Evolutionary conservation across 2,113 vertebrate species (phyloP).

Genomic region (Menura novaehollandiae): DNA sequence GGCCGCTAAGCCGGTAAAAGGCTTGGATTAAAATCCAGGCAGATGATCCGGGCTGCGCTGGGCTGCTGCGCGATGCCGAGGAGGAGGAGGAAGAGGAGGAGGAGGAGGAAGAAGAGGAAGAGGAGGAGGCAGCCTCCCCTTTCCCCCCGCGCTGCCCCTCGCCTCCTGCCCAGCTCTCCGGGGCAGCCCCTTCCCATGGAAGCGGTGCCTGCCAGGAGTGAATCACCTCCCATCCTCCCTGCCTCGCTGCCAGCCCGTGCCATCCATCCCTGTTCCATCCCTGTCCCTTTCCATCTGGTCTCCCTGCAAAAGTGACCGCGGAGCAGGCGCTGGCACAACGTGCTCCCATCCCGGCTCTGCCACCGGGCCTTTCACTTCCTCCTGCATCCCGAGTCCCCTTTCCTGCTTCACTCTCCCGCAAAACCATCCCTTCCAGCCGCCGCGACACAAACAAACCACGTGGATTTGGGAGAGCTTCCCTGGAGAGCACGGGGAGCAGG

Average conservation of each 20-base stretch:
- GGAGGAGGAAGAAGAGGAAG: neutral
- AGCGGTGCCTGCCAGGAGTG: neutral
- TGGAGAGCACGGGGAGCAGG: accelerated
- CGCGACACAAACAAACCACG: accelerated
- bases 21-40: neutral
- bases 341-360: neutral
- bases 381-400: neutral
- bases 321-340: neutral
- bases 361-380: accelerated
- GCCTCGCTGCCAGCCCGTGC: neutral
- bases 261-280: neutral
- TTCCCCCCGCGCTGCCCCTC: accelerated
- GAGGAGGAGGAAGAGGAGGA: neutral
- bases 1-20: neutral
- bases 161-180: neutral
- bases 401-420: neutral
- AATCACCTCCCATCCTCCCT: neutral
- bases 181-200: neutral
- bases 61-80: neutral
- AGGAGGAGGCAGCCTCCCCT: neutral
- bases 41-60: neutral
- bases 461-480: neutral
- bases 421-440: neutral
- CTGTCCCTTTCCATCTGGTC: neutral
- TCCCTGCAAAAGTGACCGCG: neutral